Base-by-base conservation (phyloP, 2,797 vertebrate genomes). In the Hapalemur alaotrensis region DNA sequence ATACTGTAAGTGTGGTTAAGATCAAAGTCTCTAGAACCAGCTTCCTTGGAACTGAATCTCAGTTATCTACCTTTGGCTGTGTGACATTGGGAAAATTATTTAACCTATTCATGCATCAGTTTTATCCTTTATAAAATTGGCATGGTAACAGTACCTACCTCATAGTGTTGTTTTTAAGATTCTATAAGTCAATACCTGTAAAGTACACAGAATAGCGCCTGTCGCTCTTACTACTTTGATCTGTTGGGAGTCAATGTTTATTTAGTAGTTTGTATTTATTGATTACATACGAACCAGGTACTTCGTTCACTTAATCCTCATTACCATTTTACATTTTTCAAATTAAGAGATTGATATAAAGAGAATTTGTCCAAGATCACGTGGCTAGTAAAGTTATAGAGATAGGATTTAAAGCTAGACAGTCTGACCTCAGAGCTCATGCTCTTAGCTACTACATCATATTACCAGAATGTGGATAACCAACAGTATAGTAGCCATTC, bases 271-370 rank as follows among this genome's bases (percentile, higher is more conserved):
- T 32, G 2, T 87, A 46, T 69, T 95, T 93, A 79, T 41, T 93
- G 52, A 32, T 90, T 79, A 54, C 89, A 90, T 92, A 43, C 70
- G 67, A 59, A 2, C 46, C 32, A 59, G 14, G 23, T 35, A 54
- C 15, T 92, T 86, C 54, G 18, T 75, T 94, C 30, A 92, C 38
- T 43, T 95, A 86, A 65, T 46, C 35, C 17, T 96, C 43, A 81
- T 32, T 18, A 73, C 25, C 12, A 25, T 2, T 83, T 41, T 52
- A 35, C 22, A 69, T 84, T 90, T 95, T 78, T 86, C 43, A 61
- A 38, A 22, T 75, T 85, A 95, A 94, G 46, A 92, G 46, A 30
- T 25, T 92, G 72, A 57, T 41, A 11, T 63, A 48, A 87, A 82
- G 67, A 94, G 46, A 89, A 70, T 91, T 59, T 93, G 22, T 87